phyloP scores from a whole-genome alignment of 2,113 vertebrate species.

The Dascyllus trimaculatus region DNA sequence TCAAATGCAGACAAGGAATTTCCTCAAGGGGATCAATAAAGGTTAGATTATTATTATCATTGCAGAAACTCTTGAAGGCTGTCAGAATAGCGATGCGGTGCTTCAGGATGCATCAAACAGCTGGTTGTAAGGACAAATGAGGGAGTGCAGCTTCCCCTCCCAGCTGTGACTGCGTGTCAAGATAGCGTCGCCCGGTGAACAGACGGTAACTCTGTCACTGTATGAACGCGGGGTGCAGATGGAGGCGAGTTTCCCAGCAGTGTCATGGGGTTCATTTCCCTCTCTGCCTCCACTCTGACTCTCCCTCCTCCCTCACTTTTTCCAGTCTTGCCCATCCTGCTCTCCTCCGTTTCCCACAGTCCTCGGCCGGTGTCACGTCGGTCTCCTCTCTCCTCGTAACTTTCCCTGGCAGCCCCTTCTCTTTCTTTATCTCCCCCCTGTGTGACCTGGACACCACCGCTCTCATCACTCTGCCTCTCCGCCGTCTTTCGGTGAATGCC shows the following conservation, averaged over 20 bases:
- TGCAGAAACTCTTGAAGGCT: neutral
- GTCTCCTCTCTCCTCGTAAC: conserved; percentile 16
- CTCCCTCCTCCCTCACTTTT: conserved; percentile 36
- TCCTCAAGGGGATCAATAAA: no score
- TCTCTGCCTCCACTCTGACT: conserved; percentile 9
- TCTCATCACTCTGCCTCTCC: conserved; percentile 49
- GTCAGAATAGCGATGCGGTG: neutral
- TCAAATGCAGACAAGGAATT: no score
- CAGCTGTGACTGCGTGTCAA: conserved; percentile 20
- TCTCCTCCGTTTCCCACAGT: neutral
- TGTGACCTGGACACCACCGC: conserved; percentile 44
- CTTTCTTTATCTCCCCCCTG: conserved; percentile 14
- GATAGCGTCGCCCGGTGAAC: neutral
- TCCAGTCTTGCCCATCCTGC: conserved; percentile 32
- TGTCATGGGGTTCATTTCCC: conserved; percentile 55
- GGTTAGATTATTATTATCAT: no score
- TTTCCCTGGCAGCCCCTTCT: conserved; percentile 20
- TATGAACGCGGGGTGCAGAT: conserved; percentile 18
- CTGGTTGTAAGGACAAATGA: conserved; percentile 9
- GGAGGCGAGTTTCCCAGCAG: conserved; percentile 22
- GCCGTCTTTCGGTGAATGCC: conserved; percentile 46
- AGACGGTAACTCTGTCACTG: neutral
- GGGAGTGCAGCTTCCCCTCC: conserved; percentile 3
- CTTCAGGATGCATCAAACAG: conserved; percentile 35
- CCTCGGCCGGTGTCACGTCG: conserved; percentile 32